A percentile compares a stretch with the other conserved stretches of the same genome.
phyloP scores from a whole-genome alignment of 2,888 invertebrate species.

The Thereva unica region DNA sequence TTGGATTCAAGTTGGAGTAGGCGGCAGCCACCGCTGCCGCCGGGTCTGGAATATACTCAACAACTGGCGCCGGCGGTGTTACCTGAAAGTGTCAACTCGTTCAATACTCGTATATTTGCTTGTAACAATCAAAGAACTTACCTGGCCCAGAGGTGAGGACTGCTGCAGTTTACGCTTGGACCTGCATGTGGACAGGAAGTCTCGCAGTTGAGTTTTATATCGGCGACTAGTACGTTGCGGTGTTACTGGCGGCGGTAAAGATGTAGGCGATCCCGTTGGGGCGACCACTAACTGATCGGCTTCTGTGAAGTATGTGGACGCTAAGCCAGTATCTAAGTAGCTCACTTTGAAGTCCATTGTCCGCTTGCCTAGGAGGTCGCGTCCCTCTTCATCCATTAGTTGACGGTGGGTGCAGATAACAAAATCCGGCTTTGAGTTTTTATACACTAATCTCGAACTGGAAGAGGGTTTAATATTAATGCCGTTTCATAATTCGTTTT shows the following conservation, averaged over 20 bases:
- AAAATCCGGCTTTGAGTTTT: conserved; percentile 99
- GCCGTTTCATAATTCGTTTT: background rate
- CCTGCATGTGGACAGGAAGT: conserved; percentile 90
- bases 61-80: conserved; percentile 55
- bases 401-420: conserved; percentile 98
- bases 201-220: conserved; percentile 91
- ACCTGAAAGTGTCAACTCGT: conserved; percentile 44
- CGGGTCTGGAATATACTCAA: conserved; percentile 60
- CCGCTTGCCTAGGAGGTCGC: conserved; percentile 93
- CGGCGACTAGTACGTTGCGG: conserved; percentile 83
- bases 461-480: background rate
- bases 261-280: conserved; percentile 61
- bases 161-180: conserved; percentile 71
- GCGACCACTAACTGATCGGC: conserved; percentile 74
- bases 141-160: conserved; percentile 56
- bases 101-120: background rate
- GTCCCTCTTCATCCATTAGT: conserved; percentile 99
- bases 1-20: conserved; percentile 78
- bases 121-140: conserved; percentile 50
- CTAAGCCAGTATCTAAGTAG: conserved; percentile 91
- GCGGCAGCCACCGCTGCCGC: conserved; percentile 72
- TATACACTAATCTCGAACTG: conserved; percentile 94
- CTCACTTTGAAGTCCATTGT: conserved; percentile 99
- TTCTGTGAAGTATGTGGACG: conserved; percentile 88
- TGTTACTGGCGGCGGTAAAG: conserved; percentile 65